phyloP scores from a whole-genome alignment of 2,113 vertebrate genomes.

The Mus pahari region DNA sequence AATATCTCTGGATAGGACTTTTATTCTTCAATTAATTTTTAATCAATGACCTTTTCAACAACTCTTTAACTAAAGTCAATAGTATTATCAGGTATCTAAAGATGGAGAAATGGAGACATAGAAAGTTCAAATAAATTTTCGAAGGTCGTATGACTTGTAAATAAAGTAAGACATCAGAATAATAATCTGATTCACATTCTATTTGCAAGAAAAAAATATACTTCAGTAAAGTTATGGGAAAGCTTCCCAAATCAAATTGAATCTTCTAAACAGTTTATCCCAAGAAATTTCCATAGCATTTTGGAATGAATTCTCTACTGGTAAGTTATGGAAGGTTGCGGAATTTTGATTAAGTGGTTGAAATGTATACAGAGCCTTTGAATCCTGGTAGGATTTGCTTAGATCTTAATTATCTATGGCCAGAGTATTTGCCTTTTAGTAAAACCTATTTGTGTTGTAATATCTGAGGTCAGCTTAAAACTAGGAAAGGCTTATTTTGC shows the following conservation, averaged over 20 bases:
- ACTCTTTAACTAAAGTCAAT: not conserved
- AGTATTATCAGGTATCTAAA: not conserved
- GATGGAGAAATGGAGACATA: not conserved
- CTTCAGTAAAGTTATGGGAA: constrained; percentile 18
- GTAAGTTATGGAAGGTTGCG: constrained; percentile 14
- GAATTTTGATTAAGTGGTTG: constrained; percentile 25
- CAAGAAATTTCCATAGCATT: constrained; percentile 9
- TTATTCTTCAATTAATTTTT: constrained; percentile 51
- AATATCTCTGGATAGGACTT: not conserved
- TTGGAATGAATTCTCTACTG: not conserved
- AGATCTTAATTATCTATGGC: constrained; percentile 34
- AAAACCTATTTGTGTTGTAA: not conserved
- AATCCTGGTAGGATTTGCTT: not conserved
- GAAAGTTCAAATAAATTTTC: not conserved
- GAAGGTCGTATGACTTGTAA: not conserved
- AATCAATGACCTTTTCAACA: not conserved
- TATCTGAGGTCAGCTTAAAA: not conserved
- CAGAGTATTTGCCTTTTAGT: constrained; percentile 17
- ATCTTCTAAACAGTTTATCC: not conserved
- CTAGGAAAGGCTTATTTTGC: not conserved
- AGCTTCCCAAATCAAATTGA: constrained; percentile 6
- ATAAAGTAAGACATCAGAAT: constrained; percentile 1
- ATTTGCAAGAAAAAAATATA: constrained; percentile 8
- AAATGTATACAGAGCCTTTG: not conserved
- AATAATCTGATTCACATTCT: not conserved